These are phyloP conservation scores for Lepidothrix coronata DNA, from an alignment of 2,113 vertebrate species.

Conservation along the genomic window DNA sequence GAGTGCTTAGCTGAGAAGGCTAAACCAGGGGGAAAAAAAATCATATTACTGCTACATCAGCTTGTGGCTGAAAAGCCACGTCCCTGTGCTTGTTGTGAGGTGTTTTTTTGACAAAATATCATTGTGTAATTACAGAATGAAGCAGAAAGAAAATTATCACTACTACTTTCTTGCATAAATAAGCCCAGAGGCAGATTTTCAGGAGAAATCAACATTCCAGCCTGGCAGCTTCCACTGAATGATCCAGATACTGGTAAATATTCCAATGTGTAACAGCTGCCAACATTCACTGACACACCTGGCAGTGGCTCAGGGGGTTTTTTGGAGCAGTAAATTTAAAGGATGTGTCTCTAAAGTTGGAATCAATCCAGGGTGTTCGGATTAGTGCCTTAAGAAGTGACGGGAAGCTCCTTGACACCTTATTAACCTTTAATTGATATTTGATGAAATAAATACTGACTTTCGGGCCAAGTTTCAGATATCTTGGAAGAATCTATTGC, in stretches of 20 bases:
- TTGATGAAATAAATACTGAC: neutral
- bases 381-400: neutral
- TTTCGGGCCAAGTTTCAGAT: neutral
- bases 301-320: neutral
- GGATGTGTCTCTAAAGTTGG: fast-evolving
- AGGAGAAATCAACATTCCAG: neutral
- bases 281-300: neutral
- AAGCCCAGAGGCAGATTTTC: neutral
- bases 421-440: neutral
- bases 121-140: neutral
- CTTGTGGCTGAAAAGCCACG: neutral
- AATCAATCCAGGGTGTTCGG: fast-evolving
- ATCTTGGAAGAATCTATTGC: neutral
- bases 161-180: neutral
- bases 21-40: neutral
- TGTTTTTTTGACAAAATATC: neutral
- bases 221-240: neutral
- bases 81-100: neutral
- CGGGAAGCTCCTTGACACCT: neutral
- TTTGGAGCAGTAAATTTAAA: neutral
- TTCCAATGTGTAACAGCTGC: neutral
- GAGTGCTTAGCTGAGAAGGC: neutral
- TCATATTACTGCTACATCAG: neutral
- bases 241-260: neutral
- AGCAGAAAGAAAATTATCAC: neutral